Percentiles rank a stretch among this genome's conserved stretches.
phyloP scores from a whole-genome alignment of 37 sponge, comb jelly and placozoan species.

The Hormiphora californensis region DNA sequence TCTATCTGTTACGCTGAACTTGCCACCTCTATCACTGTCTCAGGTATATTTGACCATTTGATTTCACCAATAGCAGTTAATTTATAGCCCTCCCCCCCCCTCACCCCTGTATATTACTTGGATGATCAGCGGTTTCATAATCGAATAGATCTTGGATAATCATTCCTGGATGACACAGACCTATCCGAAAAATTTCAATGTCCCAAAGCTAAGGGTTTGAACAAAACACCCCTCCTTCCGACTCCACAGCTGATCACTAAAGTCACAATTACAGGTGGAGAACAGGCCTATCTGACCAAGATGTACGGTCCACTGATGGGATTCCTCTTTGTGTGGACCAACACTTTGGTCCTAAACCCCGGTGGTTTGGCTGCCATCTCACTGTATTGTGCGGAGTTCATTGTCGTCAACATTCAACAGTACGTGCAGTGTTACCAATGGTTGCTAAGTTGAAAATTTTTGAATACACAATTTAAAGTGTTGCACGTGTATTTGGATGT shows the following conservation, averaged over 20 bases:
- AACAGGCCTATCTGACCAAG: conserved; percentile 50
- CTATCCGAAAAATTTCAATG: too few species aligned
- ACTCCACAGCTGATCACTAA: not conserved
- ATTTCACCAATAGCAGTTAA: too few species aligned
- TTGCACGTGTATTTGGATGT: too few species aligned
- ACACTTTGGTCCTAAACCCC: conserved; percentile 48
- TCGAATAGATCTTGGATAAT: too few species aligned
- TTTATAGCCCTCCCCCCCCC: too few species aligned
- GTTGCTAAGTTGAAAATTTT: too few species aligned
- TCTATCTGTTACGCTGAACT: conserved; percentile 49
- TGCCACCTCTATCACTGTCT: conserved; percentile 27
- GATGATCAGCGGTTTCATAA: too few species aligned
- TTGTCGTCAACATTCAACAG: conserved; percentile 49
- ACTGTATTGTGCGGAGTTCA: conserved; percentile 25
- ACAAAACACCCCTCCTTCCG: not conserved
- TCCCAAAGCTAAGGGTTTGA: too few species aligned
- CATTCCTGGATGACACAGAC: too few species aligned
- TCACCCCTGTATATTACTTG: too few species aligned
- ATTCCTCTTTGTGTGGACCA: conserved; percentile 51
- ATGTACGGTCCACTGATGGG: conserved; percentile 35
- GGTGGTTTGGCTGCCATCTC: conserved; percentile 54
- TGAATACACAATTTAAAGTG: too few species aligned
- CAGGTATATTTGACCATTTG: too few species aligned
- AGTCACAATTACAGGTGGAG: conserved; percentile 9
- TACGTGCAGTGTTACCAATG: not conserved